Evolutionary conservation across 2,888 invertebrate genomes (phyloP).

Genomic region (Nemoura dubitans): DNA sequence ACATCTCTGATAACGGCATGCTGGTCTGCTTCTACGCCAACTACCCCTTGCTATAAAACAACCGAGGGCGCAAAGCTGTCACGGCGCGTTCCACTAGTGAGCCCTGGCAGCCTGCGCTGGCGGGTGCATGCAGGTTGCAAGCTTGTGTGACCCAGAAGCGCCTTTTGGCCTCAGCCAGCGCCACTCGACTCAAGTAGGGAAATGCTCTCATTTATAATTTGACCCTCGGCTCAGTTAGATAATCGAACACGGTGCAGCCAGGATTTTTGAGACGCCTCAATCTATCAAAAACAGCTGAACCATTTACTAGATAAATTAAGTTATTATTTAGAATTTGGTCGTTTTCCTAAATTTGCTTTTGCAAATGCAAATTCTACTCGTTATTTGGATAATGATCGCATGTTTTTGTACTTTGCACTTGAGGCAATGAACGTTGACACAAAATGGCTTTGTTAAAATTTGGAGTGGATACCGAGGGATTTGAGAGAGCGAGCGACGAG

Average conservation of each 20-base stretch:
- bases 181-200: no score
- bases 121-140: not conserved
- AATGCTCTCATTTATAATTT: no score
- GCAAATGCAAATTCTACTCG: no score
- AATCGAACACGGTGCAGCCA: no score
- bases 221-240: no score
- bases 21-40: conserved; percentile 52
- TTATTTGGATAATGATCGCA: no score
- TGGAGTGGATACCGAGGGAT: no score
- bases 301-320: no score
- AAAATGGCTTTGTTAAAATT: not conserved
- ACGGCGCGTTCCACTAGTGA: not conserved
- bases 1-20: conserved; percentile 56
- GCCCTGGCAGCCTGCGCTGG: not conserved
- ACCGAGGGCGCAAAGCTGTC: conserved; percentile 43
- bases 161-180: not conserved
- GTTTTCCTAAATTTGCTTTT: no score
- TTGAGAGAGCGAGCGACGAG: not conserved
- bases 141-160: not conserved
- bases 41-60: conserved; percentile 52
- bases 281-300: not conserved
- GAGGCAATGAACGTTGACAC: no score
- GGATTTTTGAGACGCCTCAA: conserved; percentile 10
- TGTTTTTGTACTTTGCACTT: no score
- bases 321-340: no score